Evolutionary conservation across 2,888 invertebrate species (phyloP), one percentile per base, ranked within the genome.

Genomic region (Thera britannica): DNA sequence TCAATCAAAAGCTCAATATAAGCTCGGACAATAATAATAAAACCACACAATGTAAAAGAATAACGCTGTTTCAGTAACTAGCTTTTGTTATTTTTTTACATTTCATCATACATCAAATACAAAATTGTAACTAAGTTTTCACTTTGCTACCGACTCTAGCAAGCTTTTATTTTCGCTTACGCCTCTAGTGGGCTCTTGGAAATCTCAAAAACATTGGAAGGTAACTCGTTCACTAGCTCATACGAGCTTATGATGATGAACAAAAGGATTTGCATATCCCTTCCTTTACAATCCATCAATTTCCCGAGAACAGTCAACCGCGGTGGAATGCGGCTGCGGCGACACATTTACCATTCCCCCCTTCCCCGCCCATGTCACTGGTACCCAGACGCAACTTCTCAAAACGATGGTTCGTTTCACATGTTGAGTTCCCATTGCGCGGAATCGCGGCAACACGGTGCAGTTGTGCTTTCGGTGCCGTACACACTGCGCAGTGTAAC

Each of bases 281-380:
- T 54, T 58, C 46, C 35, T 34, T 23, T 48, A 46, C 58, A 67
- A 71, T 68, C 65, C 41, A 65, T 71, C 69, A 72, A 70, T 70
- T 83, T 83, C 83, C 82, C 82, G 82, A 82, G 83, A 86, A 85
- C 88, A 62, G 88, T 88, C 87, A 87, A 84, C 85, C 81, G 83
- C 74, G 78, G 81, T 79, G 88, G 90, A 90, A 89, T 90, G 89
- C 86, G 84, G 86, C 83, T 86, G 83, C 80, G 81, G 80, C 87
- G 90, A 88, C 90, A 91, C 82, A 90, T 90, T 90, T 90, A 82
- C 84, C 80, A 78, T 77, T 74, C 79, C 80, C 79, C 79, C 79
- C 78, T 75, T 65, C 63, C 67, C 71, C 76, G 65, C 62, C 67
- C 65, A 61, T 58, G 65, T 52, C 67, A 48, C 65, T 73, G 64